These are phyloP conservation scores for Ursus arctos DNA, from an alignment of 2,113 vertebrate genomes.

Conservation along the genomic window DNA sequence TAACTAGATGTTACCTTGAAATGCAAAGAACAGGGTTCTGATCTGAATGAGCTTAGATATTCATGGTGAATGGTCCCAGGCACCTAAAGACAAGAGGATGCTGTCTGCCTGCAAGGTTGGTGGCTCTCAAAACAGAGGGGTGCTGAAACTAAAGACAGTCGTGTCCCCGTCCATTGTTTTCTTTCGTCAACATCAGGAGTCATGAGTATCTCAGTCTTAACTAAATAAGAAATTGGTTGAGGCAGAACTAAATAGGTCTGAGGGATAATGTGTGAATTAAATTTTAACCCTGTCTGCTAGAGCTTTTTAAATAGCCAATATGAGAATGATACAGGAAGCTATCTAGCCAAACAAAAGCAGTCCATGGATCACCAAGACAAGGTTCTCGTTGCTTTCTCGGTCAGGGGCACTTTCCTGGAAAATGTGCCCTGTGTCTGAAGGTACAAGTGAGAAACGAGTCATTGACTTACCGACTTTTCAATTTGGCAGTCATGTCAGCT, in stretches of 20 bases:
- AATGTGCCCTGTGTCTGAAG: background rate
- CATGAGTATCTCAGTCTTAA: background rate
- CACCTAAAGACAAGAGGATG: background rate
- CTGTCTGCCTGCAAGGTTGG: background rate
- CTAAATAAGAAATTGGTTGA: background rate
- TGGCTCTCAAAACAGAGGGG: background rate
- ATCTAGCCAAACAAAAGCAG: background rate
- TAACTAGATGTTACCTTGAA: slow-evolving; percentile 7
- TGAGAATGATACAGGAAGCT: background rate
- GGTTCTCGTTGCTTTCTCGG: background rate
- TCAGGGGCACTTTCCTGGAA: background rate
- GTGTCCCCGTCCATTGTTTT: background rate
- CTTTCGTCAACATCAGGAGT: background rate
- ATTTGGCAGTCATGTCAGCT: background rate
- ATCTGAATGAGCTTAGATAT: background rate
- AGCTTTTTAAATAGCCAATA: background rate
- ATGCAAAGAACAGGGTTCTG: background rate
- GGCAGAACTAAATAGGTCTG: slow-evolving; percentile 25
- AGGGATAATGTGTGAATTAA: background rate
- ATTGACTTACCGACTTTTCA: background rate
- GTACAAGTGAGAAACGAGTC: background rate
- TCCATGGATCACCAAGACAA: background rate
- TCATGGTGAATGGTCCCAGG: background rate
- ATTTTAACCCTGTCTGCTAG: background rate
- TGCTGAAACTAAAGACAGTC: background rate